Evolutionary conservation across 2,113 vertebrate genomes (phyloP), one percentile per base, ranked within the genome.

Genomic region (Platysternon megacephalum): DNA sequence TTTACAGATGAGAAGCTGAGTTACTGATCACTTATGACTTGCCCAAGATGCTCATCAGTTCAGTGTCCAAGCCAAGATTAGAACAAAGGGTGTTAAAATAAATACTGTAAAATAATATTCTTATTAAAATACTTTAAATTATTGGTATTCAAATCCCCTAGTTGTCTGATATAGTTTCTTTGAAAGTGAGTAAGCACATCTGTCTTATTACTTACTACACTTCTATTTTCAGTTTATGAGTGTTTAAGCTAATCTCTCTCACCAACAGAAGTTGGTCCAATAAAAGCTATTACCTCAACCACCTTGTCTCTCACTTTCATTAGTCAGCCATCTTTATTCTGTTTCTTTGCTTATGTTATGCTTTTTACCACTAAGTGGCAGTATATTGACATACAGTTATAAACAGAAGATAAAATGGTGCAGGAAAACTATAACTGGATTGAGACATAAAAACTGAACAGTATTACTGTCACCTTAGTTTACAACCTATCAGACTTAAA

Each of bases 331-430:
- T 58, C 85, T 11, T 0, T 44, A 44, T 58, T 82, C 26, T 65
- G 2, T 80, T 42, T n/a, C 76, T 88, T 90, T 46, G 84, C 91
- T 85, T 83, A 49, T 87, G 87, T 85, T 83, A 49, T 84, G 85
- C 65, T 85, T 97, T 84, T 76, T 85, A 89, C 91, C 97, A 88
- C 96, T 97, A 97, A 96, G 91, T 96, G 97, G 97, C 97, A 97
- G 81, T 97, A 95, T 88, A 83, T 90, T 93, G 91, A 85, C 94
- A 84, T 91, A 29, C 91, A 91, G 84, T 86, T 90, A 46, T 3
- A 94, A 92, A 79, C 53, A 49, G 83, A 61, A 65, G 29, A n/a
- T 79, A 46, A 94, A 88, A 90, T 91, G 92, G 88, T 93, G 93
- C 72, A 51, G 87, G 82, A 86, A 87, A 80, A 51, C 91, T 84